Evolutionary conservation across 2,888 invertebrate species (phyloP).

Genomic region (Amphipoea oculea): DNA sequence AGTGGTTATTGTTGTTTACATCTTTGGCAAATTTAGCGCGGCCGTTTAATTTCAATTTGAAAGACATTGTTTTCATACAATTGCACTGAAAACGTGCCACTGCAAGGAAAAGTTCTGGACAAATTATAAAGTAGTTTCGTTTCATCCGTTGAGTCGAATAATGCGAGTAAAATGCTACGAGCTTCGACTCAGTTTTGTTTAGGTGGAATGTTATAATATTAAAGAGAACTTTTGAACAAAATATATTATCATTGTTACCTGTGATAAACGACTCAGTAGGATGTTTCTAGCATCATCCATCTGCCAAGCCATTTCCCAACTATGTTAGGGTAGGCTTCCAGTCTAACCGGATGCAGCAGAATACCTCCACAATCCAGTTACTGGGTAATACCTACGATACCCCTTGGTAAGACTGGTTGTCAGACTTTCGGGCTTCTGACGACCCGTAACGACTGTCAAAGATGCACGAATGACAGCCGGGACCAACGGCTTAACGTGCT

Average conservation of each 20-base stretch:
- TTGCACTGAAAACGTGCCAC: constrained; percentile 9
- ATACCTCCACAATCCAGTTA: too few species aligned
- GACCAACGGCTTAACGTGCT: too few species aligned
- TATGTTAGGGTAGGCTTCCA: too few species aligned
- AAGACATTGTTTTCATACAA: constrained; percentile 26
- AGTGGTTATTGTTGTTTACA: too few species aligned
- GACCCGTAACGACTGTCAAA: too few species aligned
- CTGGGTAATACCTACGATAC: too few species aligned
- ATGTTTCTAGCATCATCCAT: background rate
- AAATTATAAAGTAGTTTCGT: constrained; percentile 41
- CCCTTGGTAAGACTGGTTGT: too few species aligned
- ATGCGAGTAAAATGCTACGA: constrained; percentile 9
- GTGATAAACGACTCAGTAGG: background rate
- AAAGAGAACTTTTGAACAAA: constrained; percentile 11
- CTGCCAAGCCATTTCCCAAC: too few species aligned
- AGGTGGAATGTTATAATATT: background rate
- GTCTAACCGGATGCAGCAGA: too few species aligned
- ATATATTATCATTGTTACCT: background rate
- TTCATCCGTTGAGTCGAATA: constrained; percentile 20
- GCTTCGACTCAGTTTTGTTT: background rate
- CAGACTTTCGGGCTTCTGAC: too few species aligned
- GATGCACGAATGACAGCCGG: too few species aligned
- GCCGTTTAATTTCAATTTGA: background rate
- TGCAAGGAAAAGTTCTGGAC: constrained; percentile 22
- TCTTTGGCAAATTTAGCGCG: too few species aligned